Percentiles rank a stretch among this genome's conserved stretches.
These are phyloP conservation scores for Drosophila lacteicornis DNA, from an alignment of 1,140 invertebrate genomes.

Conservation along the genomic window DNA sequence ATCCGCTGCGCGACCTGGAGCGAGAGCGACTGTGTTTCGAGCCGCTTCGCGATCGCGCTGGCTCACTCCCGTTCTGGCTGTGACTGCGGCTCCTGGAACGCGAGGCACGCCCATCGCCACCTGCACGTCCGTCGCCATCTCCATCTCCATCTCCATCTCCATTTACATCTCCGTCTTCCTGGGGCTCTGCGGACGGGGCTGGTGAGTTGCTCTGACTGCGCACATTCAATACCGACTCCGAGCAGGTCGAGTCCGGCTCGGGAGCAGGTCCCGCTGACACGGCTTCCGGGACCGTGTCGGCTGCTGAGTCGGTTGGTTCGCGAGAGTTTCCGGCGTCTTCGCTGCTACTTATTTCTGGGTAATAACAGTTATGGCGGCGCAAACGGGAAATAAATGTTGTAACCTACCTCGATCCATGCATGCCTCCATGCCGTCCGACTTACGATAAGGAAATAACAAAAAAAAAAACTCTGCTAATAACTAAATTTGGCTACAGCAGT, in stretches of 20 bases:
- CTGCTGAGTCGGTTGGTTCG: not conserved
- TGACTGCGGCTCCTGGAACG: slow-evolving; percentile 25
- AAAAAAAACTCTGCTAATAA: not conserved
- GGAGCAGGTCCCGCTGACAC: not conserved
- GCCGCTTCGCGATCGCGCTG: slow-evolving; percentile 72
- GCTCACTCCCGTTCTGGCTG: slow-evolving; percentile 1
- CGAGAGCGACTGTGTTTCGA: slow-evolving; percentile 77
- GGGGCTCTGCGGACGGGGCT: not conserved
- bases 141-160: not conserved
- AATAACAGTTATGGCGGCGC: not conserved
- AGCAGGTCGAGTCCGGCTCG: slow-evolving; percentile 7
- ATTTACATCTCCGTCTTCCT: not conserved
- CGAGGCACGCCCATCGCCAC: not conserved
- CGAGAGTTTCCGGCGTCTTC: slow-evolving; percentile 5
- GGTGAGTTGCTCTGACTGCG: slow-evolving; percentile 15
- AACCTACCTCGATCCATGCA: slow-evolving; percentile 25
- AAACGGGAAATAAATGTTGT: not conserved
- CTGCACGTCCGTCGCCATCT: not conserved
- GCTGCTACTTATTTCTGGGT: slow-evolving; percentile 15
- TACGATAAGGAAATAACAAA: not conserved
- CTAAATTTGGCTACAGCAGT: not conserved
- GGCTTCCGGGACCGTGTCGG: not conserved
- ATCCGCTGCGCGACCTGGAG: slow-evolving; percentile 84
- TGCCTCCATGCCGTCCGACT: slow-evolving; percentile 16
- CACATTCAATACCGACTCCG: slow-evolving; percentile 23